These are phyloP conservation scores for Propithecus coquereli DNA, from an alignment of 2,113 vertebrate genomes.

Conservation along the genomic window DNA sequence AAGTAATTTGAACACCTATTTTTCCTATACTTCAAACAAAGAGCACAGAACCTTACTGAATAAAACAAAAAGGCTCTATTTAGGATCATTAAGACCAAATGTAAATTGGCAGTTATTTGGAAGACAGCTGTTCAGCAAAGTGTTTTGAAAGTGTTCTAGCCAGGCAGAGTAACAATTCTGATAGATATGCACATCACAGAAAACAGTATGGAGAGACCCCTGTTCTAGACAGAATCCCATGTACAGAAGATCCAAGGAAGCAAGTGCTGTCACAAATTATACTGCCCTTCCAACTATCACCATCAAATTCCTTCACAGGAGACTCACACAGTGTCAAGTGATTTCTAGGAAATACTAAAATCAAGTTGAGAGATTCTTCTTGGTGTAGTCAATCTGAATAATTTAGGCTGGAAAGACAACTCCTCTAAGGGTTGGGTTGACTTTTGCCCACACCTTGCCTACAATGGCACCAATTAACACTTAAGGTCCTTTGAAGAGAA, in stretches of 20 bases:
- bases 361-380: not conserved
- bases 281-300: not conserved
- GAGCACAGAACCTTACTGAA: not conserved
- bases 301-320: not conserved
- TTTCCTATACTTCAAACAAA: not conserved
- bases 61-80: not conserved
- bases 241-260: not conserved
- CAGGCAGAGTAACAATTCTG: not conserved
- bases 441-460: not conserved
- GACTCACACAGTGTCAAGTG: not conserved
- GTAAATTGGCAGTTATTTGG: not conserved
- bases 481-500: conserved; percentile 16
- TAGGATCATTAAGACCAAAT: conserved; percentile 4
- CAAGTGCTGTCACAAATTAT: not conserved
- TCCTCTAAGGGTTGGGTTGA: not conserved
- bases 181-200: not conserved
- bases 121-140: not conserved
- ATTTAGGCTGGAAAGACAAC: conserved; percentile 10
- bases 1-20: conserved; percentile 22
- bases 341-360: conserved; percentile 29
- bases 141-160: not conserved
- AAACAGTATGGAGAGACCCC: not conserved
- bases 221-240: not conserved
- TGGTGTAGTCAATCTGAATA: not conserved
- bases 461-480: not conserved